A percentile compares a stretch with the other conserved stretches of the same genome.
phyloP scores from a whole-genome alignment of 2,797 vertebrate species.

The Pterois miles region DNA sequence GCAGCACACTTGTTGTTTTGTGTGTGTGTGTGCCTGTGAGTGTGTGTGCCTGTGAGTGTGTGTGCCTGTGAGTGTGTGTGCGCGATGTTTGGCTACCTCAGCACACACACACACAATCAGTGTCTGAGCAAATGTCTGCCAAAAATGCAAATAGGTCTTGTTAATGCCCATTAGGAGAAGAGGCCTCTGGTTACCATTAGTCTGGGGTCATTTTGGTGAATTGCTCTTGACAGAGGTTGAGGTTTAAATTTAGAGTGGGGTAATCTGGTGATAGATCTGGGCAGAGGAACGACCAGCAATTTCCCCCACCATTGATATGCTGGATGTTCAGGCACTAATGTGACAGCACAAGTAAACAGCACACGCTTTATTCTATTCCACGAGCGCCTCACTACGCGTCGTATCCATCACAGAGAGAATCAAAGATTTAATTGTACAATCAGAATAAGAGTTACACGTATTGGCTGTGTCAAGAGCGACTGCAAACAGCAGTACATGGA shows the following conservation, averaged over 20 bases:
- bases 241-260: conserved; percentile 4
- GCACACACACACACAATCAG: neutral
- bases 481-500: conserved; percentile 1
- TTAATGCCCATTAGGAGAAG: conserved; percentile 21
- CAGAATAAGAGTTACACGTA: conserved; percentile 1
- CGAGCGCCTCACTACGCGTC: neutral
- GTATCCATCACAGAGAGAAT: conserved; percentile 14
- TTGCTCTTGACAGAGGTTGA: neutral
- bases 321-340: conserved; percentile 24
- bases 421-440: neutral
- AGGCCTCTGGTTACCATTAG: conserved; percentile 14
- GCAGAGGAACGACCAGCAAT: neutral
- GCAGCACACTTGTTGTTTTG: conserved; percentile 27
- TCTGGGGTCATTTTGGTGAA: conserved; percentile 24
- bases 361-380: conserved; percentile 13
- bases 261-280: conserved; percentile 6
- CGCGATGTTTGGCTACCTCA: neutral
- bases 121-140: conserved; percentile 32
- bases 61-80: neutral
- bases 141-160: conserved; percentile 43
- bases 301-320: neutral
- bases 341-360: conserved; percentile 13
- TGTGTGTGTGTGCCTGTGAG: neutral
- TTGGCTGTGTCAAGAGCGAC: neutral
- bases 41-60: no score